These are phyloP conservation scores for Pygoscelis antarcticus DNA, from an alignment of 2,113 vertebrate genomes.

Conservation along the genomic window DNA sequence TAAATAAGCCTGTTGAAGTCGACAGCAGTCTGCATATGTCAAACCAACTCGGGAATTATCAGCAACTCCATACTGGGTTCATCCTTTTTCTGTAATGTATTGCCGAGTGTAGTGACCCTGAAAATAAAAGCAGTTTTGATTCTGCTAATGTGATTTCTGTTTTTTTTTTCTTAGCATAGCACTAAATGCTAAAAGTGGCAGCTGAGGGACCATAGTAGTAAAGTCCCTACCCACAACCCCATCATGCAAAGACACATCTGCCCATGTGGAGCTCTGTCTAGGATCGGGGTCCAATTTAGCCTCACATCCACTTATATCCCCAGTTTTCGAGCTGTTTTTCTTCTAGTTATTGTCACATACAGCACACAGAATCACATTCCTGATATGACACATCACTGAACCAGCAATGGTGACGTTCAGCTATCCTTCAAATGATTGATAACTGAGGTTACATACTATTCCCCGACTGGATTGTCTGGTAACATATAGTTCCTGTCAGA, in stretches of 20 bases:
- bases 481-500: not conserved
- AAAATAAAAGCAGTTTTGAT: slow-evolving; percentile 28
- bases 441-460: not conserved
- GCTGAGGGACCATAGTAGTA: not conserved
- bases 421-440: not conserved
- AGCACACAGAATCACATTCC: not conserved
- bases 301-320: not conserved
- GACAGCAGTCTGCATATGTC: slow-evolving; percentile 6
- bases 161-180: not conserved
- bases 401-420: not conserved
- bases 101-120: not conserved
- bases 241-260: not conserved
- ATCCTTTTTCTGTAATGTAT: slow-evolving; percentile 13
- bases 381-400: not conserved
- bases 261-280: not conserved
- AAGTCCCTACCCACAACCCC: not conserved
- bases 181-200: not conserved
- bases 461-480: not conserved
- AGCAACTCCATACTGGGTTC: slow-evolving; percentile 17
- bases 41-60: slow-evolving; percentile 18
- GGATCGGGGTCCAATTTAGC: not conserved
- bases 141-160: slow-evolving; percentile 3
- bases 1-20: slow-evolving; percentile 38
- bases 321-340: not conserved
- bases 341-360: not conserved